A percentile compares a stretch with the other conserved stretches of the same genome.
These are phyloP conservation scores for Rhopalosiphum maidis DNA, from an alignment of 1,140 invertebrate species.

Conservation along the genomic window DNA sequence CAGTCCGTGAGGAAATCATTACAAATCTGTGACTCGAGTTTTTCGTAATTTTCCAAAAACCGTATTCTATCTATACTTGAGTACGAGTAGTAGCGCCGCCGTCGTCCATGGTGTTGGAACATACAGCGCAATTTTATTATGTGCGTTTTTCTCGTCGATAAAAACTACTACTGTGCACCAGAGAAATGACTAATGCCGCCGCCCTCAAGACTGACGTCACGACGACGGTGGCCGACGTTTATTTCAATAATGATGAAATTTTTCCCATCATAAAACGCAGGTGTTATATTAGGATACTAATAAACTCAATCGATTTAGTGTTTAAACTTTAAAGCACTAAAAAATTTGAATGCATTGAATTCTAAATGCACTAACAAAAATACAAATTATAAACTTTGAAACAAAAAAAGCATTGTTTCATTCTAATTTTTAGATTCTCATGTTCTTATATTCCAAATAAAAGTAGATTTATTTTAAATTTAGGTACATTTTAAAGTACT, in stretches of 20 bases:
- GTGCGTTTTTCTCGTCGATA: constrained; percentile 22
- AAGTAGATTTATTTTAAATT: not conserved
- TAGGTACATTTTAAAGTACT: not conserved
- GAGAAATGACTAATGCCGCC: constrained; percentile 35
- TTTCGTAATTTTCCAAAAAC: not conserved
- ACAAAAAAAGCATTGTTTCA: not conserved
- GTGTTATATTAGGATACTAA: not conserved
- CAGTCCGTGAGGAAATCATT: not conserved
- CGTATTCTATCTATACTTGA: constrained; percentile 1
- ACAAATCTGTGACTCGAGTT: not conserved
- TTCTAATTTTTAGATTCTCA: not conserved
- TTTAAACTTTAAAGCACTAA: not conserved
- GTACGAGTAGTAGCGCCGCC: not conserved
- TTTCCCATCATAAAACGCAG: not conserved
- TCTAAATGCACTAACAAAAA: not conserved
- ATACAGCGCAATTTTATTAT: not conserved
- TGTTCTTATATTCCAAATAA: not conserved
- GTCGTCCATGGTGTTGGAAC: not conserved
- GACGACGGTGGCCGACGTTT: not conserved
- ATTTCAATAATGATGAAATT: constrained; percentile 11
- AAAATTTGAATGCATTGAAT: not conserved
- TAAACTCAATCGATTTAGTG: not conserved
- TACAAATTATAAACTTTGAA: not conserved
- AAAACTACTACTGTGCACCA: constrained; percentile 15
- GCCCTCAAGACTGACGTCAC: constrained; percentile 25